Base-by-base conservation (phyloP, 2,888 invertebrate genomes). In the Hecatera dysodea region DNA sequence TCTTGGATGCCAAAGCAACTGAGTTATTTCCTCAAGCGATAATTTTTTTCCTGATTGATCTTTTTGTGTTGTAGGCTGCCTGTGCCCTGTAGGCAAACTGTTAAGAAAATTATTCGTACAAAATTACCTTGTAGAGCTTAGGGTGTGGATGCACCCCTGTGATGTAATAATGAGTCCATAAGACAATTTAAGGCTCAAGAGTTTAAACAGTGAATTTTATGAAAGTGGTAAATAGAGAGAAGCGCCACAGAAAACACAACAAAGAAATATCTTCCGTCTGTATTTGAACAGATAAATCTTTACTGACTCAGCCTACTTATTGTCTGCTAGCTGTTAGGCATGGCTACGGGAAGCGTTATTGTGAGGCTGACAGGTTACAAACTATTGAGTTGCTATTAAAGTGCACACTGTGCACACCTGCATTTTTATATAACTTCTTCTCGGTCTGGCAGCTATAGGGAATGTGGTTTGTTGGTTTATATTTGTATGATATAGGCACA, bases 351-450 rank as follows among this genome's bases (percentile, higher is more conserved):
- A 56, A 55, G 24, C 60, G 9, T 48, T 71, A 71, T 68, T 67
- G 57, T 29, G n/a, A 39, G 46, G 29, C 11, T 44, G 9, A 29
- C 29, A 60, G 53, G 60, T 56, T 69, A 67, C 36, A 59, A 69
- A 44, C 46, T 46, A 24, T 36, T 36, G 56, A 61, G 22, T 8
- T 48, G 52, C 48, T 27, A 39, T 70, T 63, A 67, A 29, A 68
- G 56, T 66, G 61, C 72, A 68, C 52, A 70, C 42, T 66, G 56
- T 66, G 61, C 72, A 68, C 52, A 70, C 42, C 67, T 74, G 74
- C 64, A 74, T 22, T 67, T 67, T 75, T 57, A 48, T 50, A 44
- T 63, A 61, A 61, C 61, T 70, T 61, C 36, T 27, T 57, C 33
- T 53, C 3, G 46, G 53, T 44, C 55, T 42, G 15, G 29, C 33